Percentiles rank a stretch among this genome's conserved stretches.
Evolutionary conservation across 2,113 vertebrate species (phyloP).

Genomic region (Bubo blakistoni): DNA sequence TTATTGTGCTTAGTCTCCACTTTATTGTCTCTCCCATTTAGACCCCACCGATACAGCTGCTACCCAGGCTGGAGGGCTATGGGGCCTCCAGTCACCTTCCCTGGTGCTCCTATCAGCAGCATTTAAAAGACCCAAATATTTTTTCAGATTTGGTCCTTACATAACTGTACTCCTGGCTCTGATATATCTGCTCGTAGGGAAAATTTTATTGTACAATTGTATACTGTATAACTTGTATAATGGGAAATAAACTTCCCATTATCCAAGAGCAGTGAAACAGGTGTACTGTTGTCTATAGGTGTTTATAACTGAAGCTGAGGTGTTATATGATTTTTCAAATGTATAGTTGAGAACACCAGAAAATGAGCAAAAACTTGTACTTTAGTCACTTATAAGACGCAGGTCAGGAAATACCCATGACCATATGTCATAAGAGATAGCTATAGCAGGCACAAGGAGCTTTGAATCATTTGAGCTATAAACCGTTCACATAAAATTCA

Average conservation of each 20-base stretch:
- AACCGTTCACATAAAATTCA: constrained; percentile 34
- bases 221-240: background rate
- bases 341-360: constrained; percentile 20
- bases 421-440: background rate
- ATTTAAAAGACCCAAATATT: background rate
- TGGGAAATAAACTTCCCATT: background rate
- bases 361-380: constrained; percentile 56
- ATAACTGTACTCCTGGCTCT: background rate
- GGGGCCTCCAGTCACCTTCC: background rate
- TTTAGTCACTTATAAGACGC: constrained; percentile 16
- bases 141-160: background rate
- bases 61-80: background rate
- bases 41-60: background rate
- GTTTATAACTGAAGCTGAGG: background rate
- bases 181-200: background rate
- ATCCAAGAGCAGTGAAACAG: background rate
- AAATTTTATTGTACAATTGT: background rate
- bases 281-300: background rate
- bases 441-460: background rate
- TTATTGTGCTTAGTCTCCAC: background rate
- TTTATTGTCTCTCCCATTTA: background rate
- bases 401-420: constrained; percentile 1
- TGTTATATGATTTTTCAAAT: background rate
- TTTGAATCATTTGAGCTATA: constrained; percentile 14
- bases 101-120: background rate